Evolutionary conservation across 2,797 vertebrate genomes (phyloP), one percentile per base, ranked within the genome.

Genomic region (Toxotes lorentzi): DNA sequence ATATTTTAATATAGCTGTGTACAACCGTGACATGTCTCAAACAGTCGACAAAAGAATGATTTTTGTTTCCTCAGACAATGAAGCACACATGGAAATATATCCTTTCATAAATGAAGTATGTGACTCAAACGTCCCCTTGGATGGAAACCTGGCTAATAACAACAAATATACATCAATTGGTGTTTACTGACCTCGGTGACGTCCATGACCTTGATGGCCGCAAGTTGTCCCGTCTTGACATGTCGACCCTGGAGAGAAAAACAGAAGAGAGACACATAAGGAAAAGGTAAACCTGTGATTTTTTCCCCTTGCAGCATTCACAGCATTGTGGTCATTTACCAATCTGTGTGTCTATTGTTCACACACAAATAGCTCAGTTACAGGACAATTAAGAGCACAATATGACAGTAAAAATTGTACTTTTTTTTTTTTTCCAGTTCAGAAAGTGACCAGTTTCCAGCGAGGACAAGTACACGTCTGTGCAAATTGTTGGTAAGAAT

Each of bases 121-220:
- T 48, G 47, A n/a, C 47, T 48, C n/a, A 9, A 48, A n/a, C 4
- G n/a, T 50, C 16, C 43, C 7, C 48, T 50, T 50, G 1, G 9
- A 41, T 47, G 27, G 0, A 63, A 58, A 71, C 4, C 23, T 34
- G 17, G 2, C 1, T 47, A 23, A 60, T 16, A 21, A 51, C n/a
- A 54, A 12, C 40, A 72, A 69, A 43, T 5, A 2, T 7, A 27
- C 9, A 32, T 13, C 4, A 0, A 24, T 5, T 4, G 23, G 24
- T 5, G 58, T 69, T 73, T 1, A 87, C 96, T 96, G 91, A 99
- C 98, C 96, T 99, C 98, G 0, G 98, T 99, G 91, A 99, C 98
- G 0, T 99, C 98, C 98, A 99, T 99, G 94, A 99, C 98, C 94
- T 99, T 99, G 93, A 99, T 99, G 93, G 98, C 98, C 3, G 98